These are phyloP conservation scores for Halcyon badia DNA, from an alignment of 2,797 vertebrate genomes.

Conservation along the genomic window DNA sequence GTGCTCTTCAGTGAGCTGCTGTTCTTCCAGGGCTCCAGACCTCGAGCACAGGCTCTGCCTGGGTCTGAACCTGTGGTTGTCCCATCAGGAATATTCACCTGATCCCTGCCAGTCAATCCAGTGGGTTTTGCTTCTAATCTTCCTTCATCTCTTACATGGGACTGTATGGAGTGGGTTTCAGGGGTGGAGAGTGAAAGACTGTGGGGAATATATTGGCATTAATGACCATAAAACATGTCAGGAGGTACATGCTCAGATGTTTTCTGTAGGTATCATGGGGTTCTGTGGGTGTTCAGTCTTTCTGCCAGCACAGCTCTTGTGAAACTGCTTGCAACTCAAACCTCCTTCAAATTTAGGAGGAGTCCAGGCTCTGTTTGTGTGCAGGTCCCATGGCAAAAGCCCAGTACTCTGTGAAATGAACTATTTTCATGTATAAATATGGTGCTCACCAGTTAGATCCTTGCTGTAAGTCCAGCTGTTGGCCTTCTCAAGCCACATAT, in stretches of 20 bases:
- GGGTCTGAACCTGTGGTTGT: not conserved
- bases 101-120: not conserved
- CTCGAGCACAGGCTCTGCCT: not conserved
- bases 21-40: not conserved
- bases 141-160: not conserved
- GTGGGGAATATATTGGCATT: not conserved
- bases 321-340: not conserved
- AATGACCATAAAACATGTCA: not conserved
- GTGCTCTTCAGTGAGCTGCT: not conserved
- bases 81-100: not conserved
- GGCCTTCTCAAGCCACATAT: not conserved
- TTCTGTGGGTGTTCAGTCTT: not conserved
- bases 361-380: not conserved
- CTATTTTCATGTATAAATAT: not conserved
- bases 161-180: not conserved
- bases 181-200: not conserved
- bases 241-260: not conserved
- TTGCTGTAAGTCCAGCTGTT: not conserved
- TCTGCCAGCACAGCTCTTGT: not conserved
- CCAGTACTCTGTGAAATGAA: not conserved
- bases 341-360: not conserved
- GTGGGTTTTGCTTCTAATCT: not conserved
- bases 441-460: not conserved
- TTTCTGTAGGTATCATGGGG: fast-evolving
- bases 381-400: not conserved